Conservation (phyloP, 1,140 invertebrate genomes). For the Dendrolimus punctatus region DNA sequence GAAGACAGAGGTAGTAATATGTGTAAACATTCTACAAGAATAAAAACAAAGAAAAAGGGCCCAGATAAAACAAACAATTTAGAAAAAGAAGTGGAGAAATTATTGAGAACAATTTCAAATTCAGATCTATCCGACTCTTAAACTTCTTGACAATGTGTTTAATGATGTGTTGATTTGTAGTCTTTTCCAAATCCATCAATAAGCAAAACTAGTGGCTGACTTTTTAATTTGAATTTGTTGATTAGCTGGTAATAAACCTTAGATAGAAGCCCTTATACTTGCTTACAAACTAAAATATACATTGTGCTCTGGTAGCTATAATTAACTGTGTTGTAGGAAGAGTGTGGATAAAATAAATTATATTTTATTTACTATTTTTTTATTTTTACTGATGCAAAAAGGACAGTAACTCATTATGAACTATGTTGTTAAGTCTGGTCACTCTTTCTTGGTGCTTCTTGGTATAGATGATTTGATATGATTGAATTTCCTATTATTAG, state of each 20-base stretch:
- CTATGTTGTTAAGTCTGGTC: conserved; percentile 1
- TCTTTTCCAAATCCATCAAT: too few relatives aligned
- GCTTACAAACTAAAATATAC: too few relatives aligned
- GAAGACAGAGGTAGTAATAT: conserved; percentile 13
- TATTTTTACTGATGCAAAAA: too few relatives aligned
- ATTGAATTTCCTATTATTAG: conserved; percentile 45
- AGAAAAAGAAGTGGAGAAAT: conserved; percentile 51
- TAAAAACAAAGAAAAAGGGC: conserved; percentile 30
- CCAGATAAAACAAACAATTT: conserved; percentile 31
- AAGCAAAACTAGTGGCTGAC: too few relatives aligned
- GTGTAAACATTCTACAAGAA: conserved; percentile 11
- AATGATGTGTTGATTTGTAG: too few relatives aligned
- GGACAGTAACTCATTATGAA: neutral
- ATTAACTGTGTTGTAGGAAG: conserved; percentile 8
- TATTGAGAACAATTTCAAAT: conserved; percentile 33
- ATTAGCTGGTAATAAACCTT: too few relatives aligned
- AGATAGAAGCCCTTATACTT: too few relatives aligned
- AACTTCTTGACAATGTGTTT: neutral
- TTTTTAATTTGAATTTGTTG: too few relatives aligned
- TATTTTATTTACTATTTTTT: neutral
- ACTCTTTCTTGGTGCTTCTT: conserved; percentile 45
- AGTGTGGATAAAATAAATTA: conserved; percentile 7
- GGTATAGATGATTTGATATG: conserved; percentile 64
- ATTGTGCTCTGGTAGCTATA: neutral
- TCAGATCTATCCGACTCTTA: conserved; percentile 29